Base-by-base conservation (phyloP, 2,888 invertebrate species). In the Amiota mariae region DNA sequence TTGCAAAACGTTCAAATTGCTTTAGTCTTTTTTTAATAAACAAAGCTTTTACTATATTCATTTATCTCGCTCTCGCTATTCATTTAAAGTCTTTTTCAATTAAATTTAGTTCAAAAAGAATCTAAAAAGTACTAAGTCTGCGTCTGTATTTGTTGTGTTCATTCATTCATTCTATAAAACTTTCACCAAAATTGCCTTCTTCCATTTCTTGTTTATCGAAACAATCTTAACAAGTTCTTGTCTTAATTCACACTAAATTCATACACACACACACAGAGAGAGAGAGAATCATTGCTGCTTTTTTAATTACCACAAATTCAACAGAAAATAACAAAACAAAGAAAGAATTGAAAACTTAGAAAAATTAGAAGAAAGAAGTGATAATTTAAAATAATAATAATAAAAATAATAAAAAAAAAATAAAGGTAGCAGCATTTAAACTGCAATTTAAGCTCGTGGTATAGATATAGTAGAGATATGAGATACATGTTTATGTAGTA, bases 1-100 rank as follows among this genome's bases (percentile, higher is more conserved):
- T 76, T 71, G 72, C 13, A 13, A 56, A 15, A 13, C 13, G 15
- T 76, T 74, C 78, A 74, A 78, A 78, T 15, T 61, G 67, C 47
- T 70, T 20, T 15, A 24, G 24, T 54, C 46, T 36, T 72, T 36
- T 72, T 67, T 74, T 63, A 13, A n/a, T 24, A 24, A 24, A 1
- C 24, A 24, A 24, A 2, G 24, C 24, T 24, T n/a, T n/a, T n/a
- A n/a, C n/a, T 24, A 2, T 3, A 24, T 24, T 36, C 36, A 36
- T 36, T 6, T 6, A 36, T 36, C 36, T 36, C 1, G 3, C 1
- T 24, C 1, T 24, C 24, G 1, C 3, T 24, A 24, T 24, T 24
- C 24, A 24, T 24, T 24, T 24, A 24, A 24, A 24, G 36, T 36
- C 36, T 36, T 36, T 24, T 36, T 36, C 36, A 36, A 36, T 36